These are phyloP conservation scores for Phaenicophaeus curvirostris DNA, from an alignment of 2,797 vertebrate genomes.

Conservation along the genomic window DNA sequence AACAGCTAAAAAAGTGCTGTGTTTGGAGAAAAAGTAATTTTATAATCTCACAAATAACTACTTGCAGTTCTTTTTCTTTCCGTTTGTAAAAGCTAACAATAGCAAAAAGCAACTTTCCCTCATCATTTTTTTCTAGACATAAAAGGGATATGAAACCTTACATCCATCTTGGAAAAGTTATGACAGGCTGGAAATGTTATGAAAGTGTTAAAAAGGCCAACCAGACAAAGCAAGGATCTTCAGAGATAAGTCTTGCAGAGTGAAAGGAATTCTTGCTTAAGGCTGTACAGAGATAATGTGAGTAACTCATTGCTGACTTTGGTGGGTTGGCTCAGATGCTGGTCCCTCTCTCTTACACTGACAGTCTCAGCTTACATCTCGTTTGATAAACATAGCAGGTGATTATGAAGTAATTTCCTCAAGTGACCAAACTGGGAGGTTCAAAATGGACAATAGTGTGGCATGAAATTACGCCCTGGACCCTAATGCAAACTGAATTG, in stretches of 20 bases:
- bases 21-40: background rate
- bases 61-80: background rate
- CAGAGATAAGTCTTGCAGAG: background rate
- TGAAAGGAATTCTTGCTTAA: background rate
- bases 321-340: background rate
- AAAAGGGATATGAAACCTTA: background rate
- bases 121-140: background rate
- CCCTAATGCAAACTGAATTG: background rate
- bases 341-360: background rate
- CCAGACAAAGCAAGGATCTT: background rate
- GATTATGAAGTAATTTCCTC: background rate
- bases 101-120: background rate
- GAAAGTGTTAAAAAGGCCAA: background rate
- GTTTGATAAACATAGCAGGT: background rate
- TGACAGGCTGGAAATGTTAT: background rate
- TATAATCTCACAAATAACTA: background rate
- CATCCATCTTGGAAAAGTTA: background rate
- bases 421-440: background rate
- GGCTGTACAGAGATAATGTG: accelerated
- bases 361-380: background rate
- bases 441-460: background rate
- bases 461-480: background rate
- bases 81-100: background rate
- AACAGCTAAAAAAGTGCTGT: background rate
- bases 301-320: background rate